phyloP scores from a whole-genome alignment of 37 sponge, comb jelly and placozoan genomes.

The Mnemiopsis leidyi region DNA sequence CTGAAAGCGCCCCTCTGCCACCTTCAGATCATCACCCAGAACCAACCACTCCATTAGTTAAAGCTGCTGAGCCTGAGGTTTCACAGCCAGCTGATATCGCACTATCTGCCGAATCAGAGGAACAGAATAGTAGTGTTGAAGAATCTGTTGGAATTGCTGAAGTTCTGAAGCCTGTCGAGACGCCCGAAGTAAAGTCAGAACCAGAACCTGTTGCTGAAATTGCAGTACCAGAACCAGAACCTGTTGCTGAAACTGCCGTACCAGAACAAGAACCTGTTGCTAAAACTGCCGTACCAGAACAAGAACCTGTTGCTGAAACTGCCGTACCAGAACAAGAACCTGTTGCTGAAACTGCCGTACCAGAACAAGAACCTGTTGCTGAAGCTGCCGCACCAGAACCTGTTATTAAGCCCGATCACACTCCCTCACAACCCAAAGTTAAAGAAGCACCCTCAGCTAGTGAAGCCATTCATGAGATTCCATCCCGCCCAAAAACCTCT shows the following conservation, averaged over 20 bases:
- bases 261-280: background rate
- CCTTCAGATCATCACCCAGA: background rate
- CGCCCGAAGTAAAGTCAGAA: background rate
- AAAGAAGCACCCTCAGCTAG: background rate
- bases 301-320: background rate
- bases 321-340: background rate
- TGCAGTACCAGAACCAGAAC: background rate
- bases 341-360: background rate
- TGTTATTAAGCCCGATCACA: background rate
- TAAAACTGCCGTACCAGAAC: background rate
- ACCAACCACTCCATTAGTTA: background rate
- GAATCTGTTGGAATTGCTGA: background rate
- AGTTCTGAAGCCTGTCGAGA: background rate
- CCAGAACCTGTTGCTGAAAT: background rate
- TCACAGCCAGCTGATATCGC: background rate
- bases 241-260: constrained; percentile 13
- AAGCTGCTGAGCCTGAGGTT: constrained; percentile 10
- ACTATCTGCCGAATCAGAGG: background rate
- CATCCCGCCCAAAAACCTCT: background rate
- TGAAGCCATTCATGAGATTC: background rate
- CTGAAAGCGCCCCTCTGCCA: background rate
- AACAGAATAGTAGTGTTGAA: background rate
- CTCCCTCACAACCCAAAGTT: background rate
- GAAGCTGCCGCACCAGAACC: constrained; percentile 15
- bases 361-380: background rate